Conservation (phyloP, 2,888 invertebrate genomes). For the Tetragonisca angustula region DNA sequence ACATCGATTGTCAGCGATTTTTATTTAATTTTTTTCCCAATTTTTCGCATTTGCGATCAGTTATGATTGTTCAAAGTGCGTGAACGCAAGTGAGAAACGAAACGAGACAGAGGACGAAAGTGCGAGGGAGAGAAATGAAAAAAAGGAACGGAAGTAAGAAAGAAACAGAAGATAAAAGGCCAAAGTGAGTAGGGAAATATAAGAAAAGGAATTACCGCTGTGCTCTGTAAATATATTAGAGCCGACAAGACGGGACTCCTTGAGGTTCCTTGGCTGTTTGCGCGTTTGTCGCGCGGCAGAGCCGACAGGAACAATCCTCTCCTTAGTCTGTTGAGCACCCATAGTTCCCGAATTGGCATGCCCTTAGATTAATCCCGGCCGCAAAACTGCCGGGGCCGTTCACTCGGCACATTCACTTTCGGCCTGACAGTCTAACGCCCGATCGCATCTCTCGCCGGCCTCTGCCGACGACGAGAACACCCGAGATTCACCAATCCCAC, state of each 20-base stretch:
- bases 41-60: slow-evolving; percentile 17
- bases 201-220: slow-evolving; percentile 89
- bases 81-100: slow-evolving; percentile 10
- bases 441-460: slow-evolving; percentile 58
- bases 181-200: slow-evolving; percentile 38
- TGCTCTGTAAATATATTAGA: slow-evolving; percentile 98
- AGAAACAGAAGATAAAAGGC: slow-evolving; percentile 52
- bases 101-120: slow-evolving; percentile 32
- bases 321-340: slow-evolving; percentile 98
- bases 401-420: slow-evolving; percentile 59
- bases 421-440: slow-evolving; percentile 45
- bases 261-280: slow-evolving; percentile 90
- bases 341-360: slow-evolving; percentile 86
- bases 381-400: slow-evolving; percentile 59
- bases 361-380: slow-evolving; percentile 71
- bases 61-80: slow-evolving; percentile 16
- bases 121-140: slow-evolving; percentile 39
- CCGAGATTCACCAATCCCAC: slow-evolving; percentile 58
- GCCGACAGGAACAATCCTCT: slow-evolving; percentile 91
- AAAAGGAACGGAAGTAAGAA: slow-evolving; percentile 51
- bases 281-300: slow-evolving; percentile 89
- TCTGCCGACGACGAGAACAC: slow-evolving; percentile 58
- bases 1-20: background rate
- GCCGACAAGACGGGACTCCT: slow-evolving; percentile 93
- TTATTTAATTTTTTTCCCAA: background rate